Base-by-base conservation (phyloP, 2,113 vertebrate genomes). In the Ophiodon elongatus region DNA sequence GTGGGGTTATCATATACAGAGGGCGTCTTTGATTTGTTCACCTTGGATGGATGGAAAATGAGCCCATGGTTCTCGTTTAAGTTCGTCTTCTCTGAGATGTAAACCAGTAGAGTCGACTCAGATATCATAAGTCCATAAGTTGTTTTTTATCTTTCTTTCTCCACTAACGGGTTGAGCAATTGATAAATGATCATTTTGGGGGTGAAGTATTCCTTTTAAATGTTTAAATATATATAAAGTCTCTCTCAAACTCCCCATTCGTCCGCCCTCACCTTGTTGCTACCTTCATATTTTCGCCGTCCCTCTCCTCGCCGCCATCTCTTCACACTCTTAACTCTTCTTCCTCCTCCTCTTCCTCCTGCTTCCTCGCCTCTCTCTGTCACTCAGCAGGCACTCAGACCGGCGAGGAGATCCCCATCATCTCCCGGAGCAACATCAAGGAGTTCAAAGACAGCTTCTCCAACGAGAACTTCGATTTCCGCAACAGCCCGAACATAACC, bases 381-480 rank as follows among this genome's bases (percentile, higher is more conserved):
- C 60, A 11, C 89, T 79, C 93, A 99, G 98, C 98, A 74, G 98
- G 98, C 47, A 99, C 98, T 0, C 98, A 99, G 91, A 93, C 97
- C 45, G 98, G 98, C 60, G 98, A 99, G 86, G 98, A 99, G 92
- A 96, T 97, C 82, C 97, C 97, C 11, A 97, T 99, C 54, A 93
- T 99, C 83, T 99, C 98, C 5, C 97, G 96, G 92, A 98, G 95
- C 87, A 98, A 97, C 91, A 96, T 99, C 84, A 99, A 98, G 83
- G 98, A 99, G 73, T 99, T 98, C 93, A 99, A 99, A 87, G 97
- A 99, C 90, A 99, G 97, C 70, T 99, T 99, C 92, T 99, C 98
- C 93, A 99, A 99, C 33, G 98, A 99, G 95, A 99, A 99, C 88
- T 99, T 98, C 37, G 98, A 99, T 90, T 99, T 99, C 94, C 97